Percentiles rank a stretch among this genome's conserved stretches.
Evolutionary conservation across 2,113 vertebrate species (phyloP).

Genomic region (Haemorhous mexicanus): DNA sequence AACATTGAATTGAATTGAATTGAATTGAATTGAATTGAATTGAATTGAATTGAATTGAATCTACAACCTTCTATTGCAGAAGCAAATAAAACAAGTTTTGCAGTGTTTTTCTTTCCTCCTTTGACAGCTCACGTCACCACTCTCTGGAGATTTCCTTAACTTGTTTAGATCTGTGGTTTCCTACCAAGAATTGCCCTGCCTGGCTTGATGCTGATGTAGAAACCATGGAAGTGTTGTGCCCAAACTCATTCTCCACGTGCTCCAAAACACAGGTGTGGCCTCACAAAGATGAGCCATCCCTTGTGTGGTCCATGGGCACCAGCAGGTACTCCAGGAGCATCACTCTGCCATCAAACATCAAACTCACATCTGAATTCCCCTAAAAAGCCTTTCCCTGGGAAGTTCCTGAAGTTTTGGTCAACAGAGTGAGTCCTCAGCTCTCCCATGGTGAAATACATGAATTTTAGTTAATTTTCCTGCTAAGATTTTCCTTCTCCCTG

Average conservation of each 20-base stretch:
- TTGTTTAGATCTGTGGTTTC: not conserved
- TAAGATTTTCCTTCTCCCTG: not conserved
- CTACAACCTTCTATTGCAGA: accelerated
- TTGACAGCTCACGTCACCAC: not conserved
- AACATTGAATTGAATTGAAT: too few species aligned
- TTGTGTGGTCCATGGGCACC: not conserved
- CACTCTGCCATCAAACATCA: not conserved
- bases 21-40: too few species aligned
- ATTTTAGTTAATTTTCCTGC: not conserved
- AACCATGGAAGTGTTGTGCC: not conserved
- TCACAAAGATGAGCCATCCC: accelerated
- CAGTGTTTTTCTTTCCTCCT: not conserved
- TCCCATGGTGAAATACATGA: not conserved
- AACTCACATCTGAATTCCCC: not conserved
- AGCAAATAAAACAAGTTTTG: not conserved
- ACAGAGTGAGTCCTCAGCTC: not conserved
- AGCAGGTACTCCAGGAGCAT: not conserved
- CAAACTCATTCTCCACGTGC: accelerated
- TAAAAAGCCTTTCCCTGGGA: accelerated
- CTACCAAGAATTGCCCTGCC: not conserved
- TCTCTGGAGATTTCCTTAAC: not conserved
- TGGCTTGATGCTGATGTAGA: accelerated
- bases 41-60: not conserved
- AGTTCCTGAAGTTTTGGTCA: not conserved
- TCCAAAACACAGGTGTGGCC: not conserved